Base-by-base conservation (phyloP, 2,113 vertebrate genomes). In the Ariopsis seemanni region DNA sequence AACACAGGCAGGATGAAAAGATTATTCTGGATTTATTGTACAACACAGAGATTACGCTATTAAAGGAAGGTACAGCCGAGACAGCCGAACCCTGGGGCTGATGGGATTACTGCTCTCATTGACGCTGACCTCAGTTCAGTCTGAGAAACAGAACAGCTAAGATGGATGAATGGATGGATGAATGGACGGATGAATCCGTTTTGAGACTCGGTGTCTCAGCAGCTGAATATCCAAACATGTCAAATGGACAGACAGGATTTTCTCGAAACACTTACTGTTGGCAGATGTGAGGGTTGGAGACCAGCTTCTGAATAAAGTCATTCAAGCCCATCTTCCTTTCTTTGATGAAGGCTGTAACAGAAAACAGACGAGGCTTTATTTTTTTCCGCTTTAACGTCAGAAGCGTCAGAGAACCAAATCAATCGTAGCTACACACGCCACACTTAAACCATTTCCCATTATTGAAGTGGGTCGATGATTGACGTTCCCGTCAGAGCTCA, bases 281-380 rank as follows among this genome's bases (percentile, higher is more conserved):
- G 91, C 95, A 96, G 90, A 96, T 95, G 84, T 95, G 94, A 62
- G 96, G 94, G 34, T 93, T 95, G 2, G 95, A 95, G 74, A 95
- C 95, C 90, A 96, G 94, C 90, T 92, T 96, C 92, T 96, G 95
- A 88, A 96, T 95, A 91, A 96, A 95, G 93, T 96, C 96, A 75
- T 96, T 96, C 88, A 95, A 91, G 9, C 95, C 96, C 94, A 96
- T 95, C 90, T 96, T 96, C 71, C 95, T 94, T 92, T 96, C 95
- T 91, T 96, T 96, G 91, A 96, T 96, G 90, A 96, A 96, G 90
- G 95, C 96, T 96, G 93, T 22, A 89, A 58, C 42, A 9, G 1
- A 22, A 89, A 82, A 88, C 50, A 75, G 9, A 85, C 17, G 0
- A 11, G 1, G 52, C 17, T 57, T 42, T 42, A 42, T 42, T 42